Evolutionary conservation across 2,888 invertebrate species (phyloP), one percentile per base, ranked within the genome.

Genomic region (Agonum fuliginosum): DNA sequence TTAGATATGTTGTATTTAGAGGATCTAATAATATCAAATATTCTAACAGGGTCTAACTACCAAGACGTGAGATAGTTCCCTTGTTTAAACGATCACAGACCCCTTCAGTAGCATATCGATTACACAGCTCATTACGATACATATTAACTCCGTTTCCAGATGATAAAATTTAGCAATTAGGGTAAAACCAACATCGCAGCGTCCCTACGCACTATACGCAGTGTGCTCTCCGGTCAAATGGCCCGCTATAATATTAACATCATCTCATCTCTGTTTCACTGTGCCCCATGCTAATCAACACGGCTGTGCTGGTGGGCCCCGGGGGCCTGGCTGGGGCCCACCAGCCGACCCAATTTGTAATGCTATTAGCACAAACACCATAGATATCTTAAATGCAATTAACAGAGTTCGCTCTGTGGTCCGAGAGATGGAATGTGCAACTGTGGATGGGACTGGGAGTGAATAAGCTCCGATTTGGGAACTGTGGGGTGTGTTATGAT

Each of bases 351-450:
- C 73, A 73, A 73, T 73, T 73, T 73, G 73, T 73, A 73, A 73
- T 73, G 58, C 73, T 43, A 58, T 73, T 73, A 73, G 73, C 43
- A 58, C 73, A 73, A 58, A 73, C 73, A 73, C 73, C 73, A 73
- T 73, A 58, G 73, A 73, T 58, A 73, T 73, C 73, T 73, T 73
- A 54, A 73, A 73, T 73, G 73, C 58, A 73, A 73, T 73, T 73
- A 73, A 30, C 54, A 58, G 30, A 24, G 20, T n/a, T 37, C 10
- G n/a, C 8, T n/a, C 3, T 37, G 37, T 37, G 10, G 37, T 8
- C 1, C 8, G 37, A n/a, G 3, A 1, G 37, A 3, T 37, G 37
- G 37, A 37, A 37, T 37, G 37, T 37, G 37, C 37, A 37, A 37
- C 37, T 37, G 37, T 37, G 12, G 37, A n/a, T n/a, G n/a, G n/a